Conservation (phyloP, 2,113 vertebrate species). For the Peucedramus taeniatus region DNA sequence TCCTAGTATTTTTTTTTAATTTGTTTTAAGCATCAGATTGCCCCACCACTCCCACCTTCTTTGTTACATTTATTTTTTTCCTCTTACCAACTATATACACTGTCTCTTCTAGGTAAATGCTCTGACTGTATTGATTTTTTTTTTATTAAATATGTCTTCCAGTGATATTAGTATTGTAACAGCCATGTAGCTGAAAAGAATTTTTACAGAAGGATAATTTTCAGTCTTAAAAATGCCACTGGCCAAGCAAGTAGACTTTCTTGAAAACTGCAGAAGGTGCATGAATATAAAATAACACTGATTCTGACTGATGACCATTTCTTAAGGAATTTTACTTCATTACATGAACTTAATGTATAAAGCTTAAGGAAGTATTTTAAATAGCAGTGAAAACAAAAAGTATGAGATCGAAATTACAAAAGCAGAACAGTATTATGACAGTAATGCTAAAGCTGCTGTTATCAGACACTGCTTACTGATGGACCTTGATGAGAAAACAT, state of each 20-base stretch:
- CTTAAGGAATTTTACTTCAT: neutral
- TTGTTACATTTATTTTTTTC: neutral
- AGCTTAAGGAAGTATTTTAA: neutral
- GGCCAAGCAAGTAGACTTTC: neutral
- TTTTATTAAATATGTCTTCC: neutral
- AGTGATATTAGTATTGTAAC: neutral
- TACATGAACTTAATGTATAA: neutral
- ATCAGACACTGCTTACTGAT: neutral
- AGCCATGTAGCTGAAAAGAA: neutral
- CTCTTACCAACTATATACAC: neutral
- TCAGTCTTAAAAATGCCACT: neutral
- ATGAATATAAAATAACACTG: neutral
- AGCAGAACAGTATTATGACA: neutral
- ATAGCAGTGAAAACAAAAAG: neutral
- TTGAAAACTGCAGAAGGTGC: neutral
- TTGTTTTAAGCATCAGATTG: neutral
- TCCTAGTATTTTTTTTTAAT: neutral
- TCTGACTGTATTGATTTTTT: neutral
- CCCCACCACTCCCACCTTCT: neutral
- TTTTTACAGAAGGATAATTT: neutral
- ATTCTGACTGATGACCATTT: neutral
- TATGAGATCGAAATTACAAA: neutral
- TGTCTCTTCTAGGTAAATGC: neutral
- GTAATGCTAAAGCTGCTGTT: neutral
- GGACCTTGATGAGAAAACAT: neutral